phyloP scores from a whole-genome alignment of 2,797 vertebrate species.

The Myotis vivesi region DNA sequence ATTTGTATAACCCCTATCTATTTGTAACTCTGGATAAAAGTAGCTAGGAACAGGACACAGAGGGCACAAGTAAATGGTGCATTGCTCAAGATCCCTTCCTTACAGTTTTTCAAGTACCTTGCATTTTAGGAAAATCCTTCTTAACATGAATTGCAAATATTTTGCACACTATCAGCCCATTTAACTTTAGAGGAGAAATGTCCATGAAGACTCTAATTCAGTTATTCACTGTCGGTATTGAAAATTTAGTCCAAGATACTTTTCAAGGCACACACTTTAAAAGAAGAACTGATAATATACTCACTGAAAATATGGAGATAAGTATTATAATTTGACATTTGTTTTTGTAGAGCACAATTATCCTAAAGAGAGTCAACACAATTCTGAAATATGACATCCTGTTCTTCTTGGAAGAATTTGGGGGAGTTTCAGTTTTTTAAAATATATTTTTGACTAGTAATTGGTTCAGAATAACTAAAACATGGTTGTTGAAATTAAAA shows the following conservation, averaged over 20 bases:
- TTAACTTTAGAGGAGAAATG: not conserved
- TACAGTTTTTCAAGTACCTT: not conserved
- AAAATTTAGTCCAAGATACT: not conserved
- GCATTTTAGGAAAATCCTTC: not conserved
- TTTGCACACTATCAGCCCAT: not conserved
- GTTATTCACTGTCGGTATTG: not conserved
- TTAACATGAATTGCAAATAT: not conserved
- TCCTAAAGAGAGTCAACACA: not conserved
- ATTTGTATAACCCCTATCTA: not conserved
- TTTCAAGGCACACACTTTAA: not conserved
- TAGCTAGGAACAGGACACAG: not conserved
- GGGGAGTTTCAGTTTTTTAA: not conserved
- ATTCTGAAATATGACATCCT: not conserved
- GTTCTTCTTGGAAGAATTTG: not conserved
- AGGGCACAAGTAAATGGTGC: too few species aligned
- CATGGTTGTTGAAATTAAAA: not conserved
- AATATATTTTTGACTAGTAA: not conserved
- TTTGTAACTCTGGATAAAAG: not conserved
- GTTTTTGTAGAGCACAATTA: not conserved
- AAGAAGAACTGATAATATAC: not conserved
- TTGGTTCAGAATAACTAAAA: not conserved
- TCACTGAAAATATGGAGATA: not conserved
- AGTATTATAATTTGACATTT: not conserved
- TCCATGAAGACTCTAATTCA: not conserved
- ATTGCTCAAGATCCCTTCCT: not conserved